Conservation (phyloP, 2,113 vertebrate species). For the Mystacornis crossleyi region DNA sequence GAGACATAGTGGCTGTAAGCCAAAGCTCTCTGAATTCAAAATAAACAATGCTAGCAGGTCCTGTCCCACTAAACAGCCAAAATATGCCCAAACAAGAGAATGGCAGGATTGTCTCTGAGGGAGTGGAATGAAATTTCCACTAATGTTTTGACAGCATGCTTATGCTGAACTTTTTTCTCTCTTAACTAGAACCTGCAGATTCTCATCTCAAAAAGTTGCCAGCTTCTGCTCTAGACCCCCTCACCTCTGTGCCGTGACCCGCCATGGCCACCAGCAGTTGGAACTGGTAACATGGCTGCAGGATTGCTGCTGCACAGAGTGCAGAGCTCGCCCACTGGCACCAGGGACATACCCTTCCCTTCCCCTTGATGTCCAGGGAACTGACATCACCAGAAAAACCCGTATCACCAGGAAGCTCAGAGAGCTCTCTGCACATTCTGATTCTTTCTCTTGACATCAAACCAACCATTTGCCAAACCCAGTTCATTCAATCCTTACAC, state of each 20-base stretch:
- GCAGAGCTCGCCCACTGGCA: background rate
- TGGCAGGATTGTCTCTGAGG: background rate
- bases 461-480: background rate
- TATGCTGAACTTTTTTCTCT: background rate
- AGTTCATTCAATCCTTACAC: background rate
- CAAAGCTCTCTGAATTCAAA: constrained; percentile 37
- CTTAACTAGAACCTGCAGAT: background rate
- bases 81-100: background rate
- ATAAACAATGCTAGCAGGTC: background rate
- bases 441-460: background rate
- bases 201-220: background rate
- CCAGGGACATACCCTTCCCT: background rate
- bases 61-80: background rate
- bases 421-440: background rate
- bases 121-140: background rate
- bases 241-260: background rate
- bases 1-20: background rate
- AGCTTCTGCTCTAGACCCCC: background rate
- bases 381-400: background rate
- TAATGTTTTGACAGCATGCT: background rate
- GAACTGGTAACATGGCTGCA: background rate
- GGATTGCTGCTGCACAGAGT: background rate
- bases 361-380: background rate
- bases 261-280: rapidly evolving
- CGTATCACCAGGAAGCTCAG: background rate